These are phyloP conservation scores for Mactra quadrangularis DNA, from an alignment of 1,140 invertebrate genomes.

Conservation along the genomic window DNA sequence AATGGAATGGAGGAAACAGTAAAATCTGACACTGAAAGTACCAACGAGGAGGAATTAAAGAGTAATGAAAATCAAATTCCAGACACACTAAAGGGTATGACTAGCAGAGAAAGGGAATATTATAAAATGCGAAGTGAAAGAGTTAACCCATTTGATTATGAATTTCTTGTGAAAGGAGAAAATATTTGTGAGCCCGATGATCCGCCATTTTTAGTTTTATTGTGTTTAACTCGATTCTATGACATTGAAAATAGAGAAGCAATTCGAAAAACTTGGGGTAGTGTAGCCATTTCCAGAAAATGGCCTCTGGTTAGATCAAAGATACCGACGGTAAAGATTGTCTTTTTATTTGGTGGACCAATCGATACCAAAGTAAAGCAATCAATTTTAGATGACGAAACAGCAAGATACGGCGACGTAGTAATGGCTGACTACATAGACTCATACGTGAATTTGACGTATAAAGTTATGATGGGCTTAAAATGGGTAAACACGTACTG, in stretches of 20 bases:
- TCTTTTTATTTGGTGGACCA: conserved; percentile 23
- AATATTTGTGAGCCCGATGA: conserved; percentile 11
- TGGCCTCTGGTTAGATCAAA: not conserved
- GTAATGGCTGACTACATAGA: conserved; percentile 34
- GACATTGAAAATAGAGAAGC: conserved; percentile 32
- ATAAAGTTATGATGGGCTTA: conserved; percentile 83
- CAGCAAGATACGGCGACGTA: conserved; percentile 27
- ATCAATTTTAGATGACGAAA: conserved; percentile 2
- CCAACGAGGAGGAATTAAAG: too few species aligned
- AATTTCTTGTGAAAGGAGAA: conserved; percentile 15
- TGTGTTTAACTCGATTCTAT: conserved; percentile 5
- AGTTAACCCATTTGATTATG: conserved; percentile 22
- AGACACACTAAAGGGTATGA: too few species aligned
- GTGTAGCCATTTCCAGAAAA: not conserved
- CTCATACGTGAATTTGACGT: conserved; percentile 41
- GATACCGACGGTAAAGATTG: not conserved
- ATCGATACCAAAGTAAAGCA: not conserved
- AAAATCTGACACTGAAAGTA: too few species aligned
- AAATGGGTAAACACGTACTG: conserved; percentile 90
- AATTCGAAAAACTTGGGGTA: conserved; percentile 34
- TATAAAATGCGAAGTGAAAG: conserved; percentile 3
- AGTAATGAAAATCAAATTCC: too few species aligned
- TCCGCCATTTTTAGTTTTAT: conserved; percentile 15
- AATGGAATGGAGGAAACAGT: too few species aligned
- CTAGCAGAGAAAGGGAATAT: not conserved